Conservation (phyloP, 2,888 invertebrate species). For the Callyntrura sp. region DNA sequence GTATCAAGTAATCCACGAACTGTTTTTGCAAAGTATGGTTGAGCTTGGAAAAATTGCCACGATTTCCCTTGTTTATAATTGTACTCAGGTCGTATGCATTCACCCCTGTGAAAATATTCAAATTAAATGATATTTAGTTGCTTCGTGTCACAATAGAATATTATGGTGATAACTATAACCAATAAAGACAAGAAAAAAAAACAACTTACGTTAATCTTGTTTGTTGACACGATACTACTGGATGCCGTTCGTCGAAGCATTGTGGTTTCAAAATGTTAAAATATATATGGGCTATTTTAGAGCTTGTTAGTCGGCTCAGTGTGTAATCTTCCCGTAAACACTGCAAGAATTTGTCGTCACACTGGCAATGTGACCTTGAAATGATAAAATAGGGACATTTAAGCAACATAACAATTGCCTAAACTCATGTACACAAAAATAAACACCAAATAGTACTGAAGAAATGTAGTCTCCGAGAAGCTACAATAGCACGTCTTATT, state of each 20-base stretch:
- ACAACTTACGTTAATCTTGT: slow-evolving; percentile 82
- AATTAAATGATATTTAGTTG: neutral
- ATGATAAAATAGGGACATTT: neutral
- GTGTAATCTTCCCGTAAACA: slow-evolving; percentile 89
- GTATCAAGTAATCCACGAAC: slow-evolving; percentile 72
- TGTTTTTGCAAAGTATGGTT: slow-evolving; percentile 81
- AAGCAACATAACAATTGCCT: too few species aligned
- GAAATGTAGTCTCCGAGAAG: too few species aligned
- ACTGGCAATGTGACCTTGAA: slow-evolving; percentile 89
- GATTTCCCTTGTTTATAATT: slow-evolving; percentile 73
- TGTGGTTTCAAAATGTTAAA: slow-evolving; percentile 91
- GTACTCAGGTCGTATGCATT: slow-evolving; percentile 81
- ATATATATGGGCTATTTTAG: slow-evolving; percentile 89
- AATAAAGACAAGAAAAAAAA: neutral
- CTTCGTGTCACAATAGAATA: neutral
- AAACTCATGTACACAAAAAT: too few species aligned
- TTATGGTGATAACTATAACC: neutral
- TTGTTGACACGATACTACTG: slow-evolving; percentile 86
- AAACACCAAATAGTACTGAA: too few species aligned
- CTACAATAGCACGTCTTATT: too few species aligned
- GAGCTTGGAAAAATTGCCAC: slow-evolving; percentile 83
- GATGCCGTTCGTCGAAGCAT: slow-evolving; percentile 89
- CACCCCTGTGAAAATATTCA: slow-evolving; percentile 75
- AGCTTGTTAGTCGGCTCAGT: slow-evolving; percentile 86
- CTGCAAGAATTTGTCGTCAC: slow-evolving; percentile 89